Evolutionary conservation across 53 echinoderm and acorn worm genomes (phyloP), one percentile per base, ranked within the genome.

Genomic region (Holothuria scabra): DNA sequence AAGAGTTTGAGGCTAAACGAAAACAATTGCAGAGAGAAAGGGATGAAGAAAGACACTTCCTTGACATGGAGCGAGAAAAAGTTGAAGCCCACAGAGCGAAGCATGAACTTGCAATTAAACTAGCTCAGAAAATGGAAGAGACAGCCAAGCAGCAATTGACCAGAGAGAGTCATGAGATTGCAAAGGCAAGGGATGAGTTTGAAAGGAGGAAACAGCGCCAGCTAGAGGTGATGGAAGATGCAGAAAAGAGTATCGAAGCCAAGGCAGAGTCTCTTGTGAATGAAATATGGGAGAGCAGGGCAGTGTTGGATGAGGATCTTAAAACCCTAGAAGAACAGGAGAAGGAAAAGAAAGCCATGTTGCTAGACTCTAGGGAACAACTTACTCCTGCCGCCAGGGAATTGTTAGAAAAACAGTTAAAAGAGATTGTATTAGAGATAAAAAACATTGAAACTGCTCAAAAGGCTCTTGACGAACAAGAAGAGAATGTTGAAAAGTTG

Each of bases 61-160:
- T 93, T 37, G 87, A 89, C 65, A 88, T 93, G 61, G 95, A 95
- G 82, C 65, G 90, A 32, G 90, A 93, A 66, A 95, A 95, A 75
- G 91, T 95, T 46, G 95, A 95, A 49, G 93, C 93, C 13, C 89
- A 93, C 64, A 90, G 92, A 58, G 84, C 90, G 81, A 95, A 95
- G 85, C 93, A 93, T 22, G 88, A 93, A 23, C 69, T 95, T 29
- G 90, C 93, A 46, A 90, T 84, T 44, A 80, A 70, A 55, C 74
- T 93, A 23, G 83, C 93, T 22, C 63, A 76, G 31, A 79, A 91
- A 56, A 95, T 95, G 95, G 95, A 95, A 13, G 91, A 81, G 18
- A 80, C 95, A 0, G 75, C 88, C 2, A 86, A 80, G 25, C 32
- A 63, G 14, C 68, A 90, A 52, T 85, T 95, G 48, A 78, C 89